A percentile compares a stretch with the other conserved stretches of the same genome.
These are phyloP conservation scores for Tangara arthus DNA, from an alignment of 2,797 vertebrate species.

Conservation along the genomic window DNA sequence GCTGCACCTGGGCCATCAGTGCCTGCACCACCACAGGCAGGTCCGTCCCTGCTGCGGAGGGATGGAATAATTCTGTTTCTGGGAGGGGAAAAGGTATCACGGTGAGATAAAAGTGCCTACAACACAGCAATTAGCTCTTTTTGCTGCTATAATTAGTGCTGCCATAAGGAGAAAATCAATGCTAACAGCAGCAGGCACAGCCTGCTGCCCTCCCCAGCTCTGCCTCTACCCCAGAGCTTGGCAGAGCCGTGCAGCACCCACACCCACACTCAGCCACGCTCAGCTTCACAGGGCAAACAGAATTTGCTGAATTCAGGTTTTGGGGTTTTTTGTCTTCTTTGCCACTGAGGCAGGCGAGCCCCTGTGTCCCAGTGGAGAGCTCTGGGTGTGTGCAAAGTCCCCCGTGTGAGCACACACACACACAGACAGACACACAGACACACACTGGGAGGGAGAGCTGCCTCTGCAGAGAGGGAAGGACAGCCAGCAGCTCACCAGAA, in stretches of 20 bases:
- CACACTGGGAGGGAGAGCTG: not conserved
- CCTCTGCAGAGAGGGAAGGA: not conserved
- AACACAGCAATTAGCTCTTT: not conserved
- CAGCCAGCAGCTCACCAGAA: not conserved
- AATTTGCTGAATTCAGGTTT: not conserved
- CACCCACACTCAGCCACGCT: not conserved
- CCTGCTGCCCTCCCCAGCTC: not conserved
- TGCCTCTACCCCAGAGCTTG: fast-evolving
- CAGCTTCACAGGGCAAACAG: not conserved
- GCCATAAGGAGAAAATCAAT: not conserved
- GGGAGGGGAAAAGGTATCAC: not conserved
- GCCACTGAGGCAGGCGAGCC: not conserved
- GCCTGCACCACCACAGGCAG: not conserved
- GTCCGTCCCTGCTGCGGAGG: fast-evolving
- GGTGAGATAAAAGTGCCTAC: not conserved
- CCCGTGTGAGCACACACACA: fast-evolving
- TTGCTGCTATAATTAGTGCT: not conserved
- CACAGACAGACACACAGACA: no score
- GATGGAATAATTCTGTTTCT: fast-evolving
- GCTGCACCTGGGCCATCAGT: not conserved
- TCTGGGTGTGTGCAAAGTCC: not conserved
- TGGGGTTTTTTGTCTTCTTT: not conserved
- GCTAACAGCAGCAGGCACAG: not conserved
- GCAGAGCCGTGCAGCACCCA: not conserved
- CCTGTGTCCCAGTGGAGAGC: not conserved